Evolutionary conservation across 2,888 invertebrate genomes (phyloP).

Genomic region (Bursaphelenchus okinawaensis): DNA sequence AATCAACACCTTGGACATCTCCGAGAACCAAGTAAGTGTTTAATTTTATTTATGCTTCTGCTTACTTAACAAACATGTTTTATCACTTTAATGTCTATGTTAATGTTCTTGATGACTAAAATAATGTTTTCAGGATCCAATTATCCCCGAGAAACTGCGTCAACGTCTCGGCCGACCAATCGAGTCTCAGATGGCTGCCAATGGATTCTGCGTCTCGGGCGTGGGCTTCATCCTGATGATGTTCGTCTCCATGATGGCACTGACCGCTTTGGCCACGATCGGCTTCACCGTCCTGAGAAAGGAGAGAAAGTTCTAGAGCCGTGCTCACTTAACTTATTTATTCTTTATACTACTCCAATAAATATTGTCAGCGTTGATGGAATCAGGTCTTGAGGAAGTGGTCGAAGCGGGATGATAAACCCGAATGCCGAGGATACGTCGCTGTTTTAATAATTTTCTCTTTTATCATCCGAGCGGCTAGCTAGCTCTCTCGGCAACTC

Average conservation of each 20-base stretch:
- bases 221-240: not conserved
- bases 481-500: not conserved
- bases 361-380: not conserved
- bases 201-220: not conserved
- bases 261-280: not conserved
- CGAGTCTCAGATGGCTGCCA: not conserved
- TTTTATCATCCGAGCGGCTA: not conserved
- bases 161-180: not conserved
- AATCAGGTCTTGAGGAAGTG: not conserved
- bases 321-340: not conserved
- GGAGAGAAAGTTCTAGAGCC: not conserved
- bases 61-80: too few relatives aligned
- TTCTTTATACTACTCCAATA: not conserved
- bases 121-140: not conserved
- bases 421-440: not conserved
- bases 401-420: not conserved
- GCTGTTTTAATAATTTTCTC: not conserved
- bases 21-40: conserved; percentile 12
- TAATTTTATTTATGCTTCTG: not conserved
- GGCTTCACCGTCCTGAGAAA: not conserved
- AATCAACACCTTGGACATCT: conserved; percentile 48
- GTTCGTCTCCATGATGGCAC: not conserved
- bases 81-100: too few relatives aligned
- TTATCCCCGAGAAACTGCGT: not conserved
- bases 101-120: not conserved